Conservation (phyloP, 2,113 vertebrate genomes). For the Sinocyclocheilus grahami region DNA sequence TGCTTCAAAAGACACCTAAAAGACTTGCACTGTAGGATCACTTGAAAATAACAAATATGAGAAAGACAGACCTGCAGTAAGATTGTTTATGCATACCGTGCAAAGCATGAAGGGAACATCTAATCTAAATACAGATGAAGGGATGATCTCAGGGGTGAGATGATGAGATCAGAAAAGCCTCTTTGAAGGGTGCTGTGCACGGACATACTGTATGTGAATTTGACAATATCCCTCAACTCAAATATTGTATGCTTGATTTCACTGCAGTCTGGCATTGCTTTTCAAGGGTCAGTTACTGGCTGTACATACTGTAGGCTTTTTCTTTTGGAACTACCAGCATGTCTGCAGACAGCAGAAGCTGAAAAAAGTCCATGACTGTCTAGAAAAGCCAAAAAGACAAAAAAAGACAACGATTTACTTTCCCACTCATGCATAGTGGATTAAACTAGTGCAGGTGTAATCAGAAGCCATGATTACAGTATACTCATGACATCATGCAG, state of each 20-base stretch:
- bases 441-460: constrained; percentile 35
- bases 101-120: constrained; percentile 11
- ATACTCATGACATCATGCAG: constrained; percentile 23
- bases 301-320: not conserved
- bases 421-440: constrained; percentile 32
- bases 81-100: not conserved
- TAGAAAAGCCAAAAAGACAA: not conserved
- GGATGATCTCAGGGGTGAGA: constrained; percentile 26
- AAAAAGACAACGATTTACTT: constrained; percentile 32
- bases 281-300: constrained; percentile 24
- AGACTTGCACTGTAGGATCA: not conserved
- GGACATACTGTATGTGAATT: not conserved
- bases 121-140: constrained; percentile 32
- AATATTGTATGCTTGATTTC: constrained; percentile 17
- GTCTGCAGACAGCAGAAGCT: not conserved
- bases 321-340: not conserved
- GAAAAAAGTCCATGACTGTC: constrained; percentile 32
- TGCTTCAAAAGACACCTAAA: not conserved
- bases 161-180: constrained; percentile 25
- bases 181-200: not conserved
- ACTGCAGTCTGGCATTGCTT: constrained; percentile 5
- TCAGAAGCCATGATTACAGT: constrained; percentile 43
- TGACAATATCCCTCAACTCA: not conserved
- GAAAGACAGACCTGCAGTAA: not conserved
- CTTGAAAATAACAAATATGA: not conserved